phyloP scores from a whole-genome alignment of 30 jellyfish, hydroid and myxozoan genomes.

The Rhopilema esculentum region DNA sequence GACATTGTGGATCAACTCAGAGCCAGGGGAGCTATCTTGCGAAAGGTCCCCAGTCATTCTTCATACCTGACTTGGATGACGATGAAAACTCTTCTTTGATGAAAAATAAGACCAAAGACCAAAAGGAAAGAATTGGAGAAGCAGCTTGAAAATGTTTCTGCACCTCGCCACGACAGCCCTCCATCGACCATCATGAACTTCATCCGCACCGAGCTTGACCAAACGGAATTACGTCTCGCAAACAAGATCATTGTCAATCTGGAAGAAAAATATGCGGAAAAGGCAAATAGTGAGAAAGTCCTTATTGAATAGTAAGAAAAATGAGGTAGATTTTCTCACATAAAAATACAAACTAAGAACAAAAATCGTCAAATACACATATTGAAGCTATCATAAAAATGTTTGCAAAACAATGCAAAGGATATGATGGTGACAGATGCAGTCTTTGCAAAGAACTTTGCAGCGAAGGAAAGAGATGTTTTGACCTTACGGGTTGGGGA shows the following conservation, averaged over 20 bases:
- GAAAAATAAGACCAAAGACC: slow-evolving; percentile 27
- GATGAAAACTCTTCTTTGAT: slow-evolving; percentile 40
- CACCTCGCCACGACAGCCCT: slow-evolving; percentile 45
- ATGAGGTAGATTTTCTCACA: slow-evolving; percentile 11
- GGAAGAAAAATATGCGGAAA: slow-evolving; percentile 31
- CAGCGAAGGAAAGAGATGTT: too few species aligned
- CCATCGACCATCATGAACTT: slow-evolving; percentile 27
- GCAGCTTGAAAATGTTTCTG: slow-evolving; percentile 34
- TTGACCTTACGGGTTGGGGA: too few species aligned
- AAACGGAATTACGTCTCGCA: slow-evolving; percentile 22
- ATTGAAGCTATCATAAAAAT: too few species aligned
- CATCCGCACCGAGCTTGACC: slow-evolving; percentile 32
- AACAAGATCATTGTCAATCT: too few species aligned
- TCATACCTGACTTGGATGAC: slow-evolving; percentile 24
- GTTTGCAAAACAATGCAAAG: too few species aligned
- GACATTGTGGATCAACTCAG: slow-evolving; percentile 28
- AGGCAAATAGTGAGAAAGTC: slow-evolving; percentile 16
- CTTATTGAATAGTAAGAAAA: slow-evolving; percentile 16
- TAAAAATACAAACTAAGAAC: slow-evolving; percentile 11
- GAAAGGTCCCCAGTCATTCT: slow-evolving; percentile 33
- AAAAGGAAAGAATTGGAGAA: slow-evolving; percentile 32
- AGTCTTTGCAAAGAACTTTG: too few species aligned
- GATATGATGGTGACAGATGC: too few species aligned
- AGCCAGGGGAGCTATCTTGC: slow-evolving; percentile 15
- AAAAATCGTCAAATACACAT: too few species aligned